Percentiles rank a stretch among this genome's conserved stretches.
These are phyloP conservation scores for Wiebesia pumilae DNA, from an alignment of 1,140 invertebrate genomes.

Conservation along the genomic window DNA sequence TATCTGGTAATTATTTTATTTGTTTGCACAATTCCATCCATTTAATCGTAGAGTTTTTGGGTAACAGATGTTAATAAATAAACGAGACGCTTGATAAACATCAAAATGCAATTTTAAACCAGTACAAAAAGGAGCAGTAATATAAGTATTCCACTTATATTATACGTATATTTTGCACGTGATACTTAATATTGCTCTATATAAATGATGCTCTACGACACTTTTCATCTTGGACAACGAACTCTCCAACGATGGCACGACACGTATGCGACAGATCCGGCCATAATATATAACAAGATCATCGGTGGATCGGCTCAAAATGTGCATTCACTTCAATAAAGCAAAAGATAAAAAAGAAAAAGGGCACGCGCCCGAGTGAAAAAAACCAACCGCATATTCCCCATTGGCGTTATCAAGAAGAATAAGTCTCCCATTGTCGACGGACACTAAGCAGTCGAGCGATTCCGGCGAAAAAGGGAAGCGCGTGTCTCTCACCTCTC, in stretches of 20 bases:
- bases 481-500: constrained; percentile 4
- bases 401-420: not conserved
- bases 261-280: not conserved
- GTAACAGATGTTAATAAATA: too few relatives aligned
- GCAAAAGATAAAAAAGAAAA: not conserved
- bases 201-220: not conserved
- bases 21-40: not conserved
- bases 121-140: not conserved
- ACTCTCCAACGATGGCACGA: not conserved
- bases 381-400: too few relatives aligned
- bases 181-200: too few relatives aligned
- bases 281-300: too few relatives aligned
- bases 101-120: too few relatives aligned
- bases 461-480: constrained; percentile 61
- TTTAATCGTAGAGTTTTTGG: too few relatives aligned
- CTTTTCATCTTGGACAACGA: not conserved
- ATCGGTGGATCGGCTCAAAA: not conserved
- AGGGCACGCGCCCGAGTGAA: not conserved
- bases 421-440: constrained; percentile 60
- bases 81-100: too few relatives aligned
- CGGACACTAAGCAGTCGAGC: constrained; percentile 61
- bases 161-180: not conserved
- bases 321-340: not conserved
- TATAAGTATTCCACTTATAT: not conserved
- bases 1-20: not conserved